A percentile compares a stretch with the other conserved stretches of the same genome.
Evolutionary conservation across 2,797 vertebrate species (phyloP).

Genomic region (Miichthys miiuy): DNA sequence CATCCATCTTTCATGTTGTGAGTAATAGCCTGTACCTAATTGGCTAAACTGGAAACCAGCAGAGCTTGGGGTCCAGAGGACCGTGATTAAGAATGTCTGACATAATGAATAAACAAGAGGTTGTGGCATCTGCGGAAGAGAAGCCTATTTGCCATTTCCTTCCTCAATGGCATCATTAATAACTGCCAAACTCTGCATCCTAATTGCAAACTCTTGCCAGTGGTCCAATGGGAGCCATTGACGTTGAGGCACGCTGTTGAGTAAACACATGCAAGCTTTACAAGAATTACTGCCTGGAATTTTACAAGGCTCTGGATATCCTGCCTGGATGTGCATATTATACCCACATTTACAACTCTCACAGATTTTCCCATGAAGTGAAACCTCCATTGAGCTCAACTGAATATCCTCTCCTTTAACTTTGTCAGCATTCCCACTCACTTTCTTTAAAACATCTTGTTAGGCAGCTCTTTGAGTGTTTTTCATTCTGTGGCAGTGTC

Average conservation of each 20-base stretch:
- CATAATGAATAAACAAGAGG: conserved; percentile 72
- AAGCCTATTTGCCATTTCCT: conserved; percentile 73
- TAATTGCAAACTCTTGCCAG: conserved; percentile 72
- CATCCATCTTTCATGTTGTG: conserved; percentile 60
- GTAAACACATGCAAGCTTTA: conserved; percentile 80
- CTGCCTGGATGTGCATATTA: conserved; percentile 71
- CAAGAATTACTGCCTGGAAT: conserved; percentile 79
- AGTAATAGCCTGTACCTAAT: conserved; percentile 58
- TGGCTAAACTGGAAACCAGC: conserved; percentile 66
- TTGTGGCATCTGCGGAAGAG: conserved; percentile 57
- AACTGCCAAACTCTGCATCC: conserved; percentile 71
- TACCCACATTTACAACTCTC: conserved; percentile 53
- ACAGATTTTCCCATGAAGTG: conserved; percentile 73
- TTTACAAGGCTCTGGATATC: conserved; percentile 81
- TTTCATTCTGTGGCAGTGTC: conserved; percentile 4
- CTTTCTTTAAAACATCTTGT: conserved; percentile 21
- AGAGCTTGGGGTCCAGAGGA: conserved; percentile 56
- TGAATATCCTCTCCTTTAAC: conserved; percentile 7
- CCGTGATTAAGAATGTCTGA: conserved; percentile 66
- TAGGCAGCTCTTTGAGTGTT: conserved; percentile 3
- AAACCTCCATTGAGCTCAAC: conserved; percentile 27
- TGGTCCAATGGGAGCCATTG: conserved; percentile 66
- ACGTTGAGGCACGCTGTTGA: conserved; percentile 70
- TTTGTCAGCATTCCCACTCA: conserved; percentile 12
- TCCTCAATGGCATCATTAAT: conserved; percentile 75